Evolutionary conservation across 1,140 invertebrate genomes (phyloP).

Genomic region (Calliopsis andreniformis): DNA sequence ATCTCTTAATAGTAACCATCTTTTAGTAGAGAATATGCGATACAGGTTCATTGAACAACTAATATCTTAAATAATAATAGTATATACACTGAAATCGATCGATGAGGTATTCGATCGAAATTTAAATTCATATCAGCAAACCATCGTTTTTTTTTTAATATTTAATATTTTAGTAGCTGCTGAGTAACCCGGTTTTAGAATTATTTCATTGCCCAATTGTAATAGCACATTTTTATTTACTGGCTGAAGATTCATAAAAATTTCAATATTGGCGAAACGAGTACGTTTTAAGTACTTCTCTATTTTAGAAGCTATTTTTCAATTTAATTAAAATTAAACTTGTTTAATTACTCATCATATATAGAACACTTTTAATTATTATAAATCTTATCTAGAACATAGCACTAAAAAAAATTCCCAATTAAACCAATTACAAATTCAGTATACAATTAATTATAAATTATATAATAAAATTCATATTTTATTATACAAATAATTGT

Average conservation of each 20-base stretch:
- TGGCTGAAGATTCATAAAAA: background rate
- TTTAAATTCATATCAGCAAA: slow-evolving; percentile 22
- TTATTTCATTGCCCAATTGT: slow-evolving; percentile 20
- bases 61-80: slow-evolving; percentile 48
- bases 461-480: background rate
- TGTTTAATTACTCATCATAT: no score
- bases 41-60: slow-evolving; percentile 33
- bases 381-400: background rate
- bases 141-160: background rate
- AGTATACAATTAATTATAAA: background rate
- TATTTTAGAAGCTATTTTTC: no score
- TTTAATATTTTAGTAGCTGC: background rate
- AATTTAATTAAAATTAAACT: no score
- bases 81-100: slow-evolving; percentile 36
- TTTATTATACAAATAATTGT: no score
- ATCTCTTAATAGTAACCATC: slow-evolving; percentile 2
- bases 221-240: background rate
- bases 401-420: no score
- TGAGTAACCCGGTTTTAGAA: slow-evolving; percentile 12
- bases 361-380: background rate
- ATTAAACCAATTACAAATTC: background rate
- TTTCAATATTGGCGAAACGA: slow-evolving; percentile 13
- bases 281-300: no score
- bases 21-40: slow-evolving; percentile 30
- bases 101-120: slow-evolving; percentile 2